Percentiles rank a stretch among this genome's conserved stretches.
phyloP scores from a whole-genome alignment of 2,113 vertebrate species.

The Marmota flaviventris region DNA sequence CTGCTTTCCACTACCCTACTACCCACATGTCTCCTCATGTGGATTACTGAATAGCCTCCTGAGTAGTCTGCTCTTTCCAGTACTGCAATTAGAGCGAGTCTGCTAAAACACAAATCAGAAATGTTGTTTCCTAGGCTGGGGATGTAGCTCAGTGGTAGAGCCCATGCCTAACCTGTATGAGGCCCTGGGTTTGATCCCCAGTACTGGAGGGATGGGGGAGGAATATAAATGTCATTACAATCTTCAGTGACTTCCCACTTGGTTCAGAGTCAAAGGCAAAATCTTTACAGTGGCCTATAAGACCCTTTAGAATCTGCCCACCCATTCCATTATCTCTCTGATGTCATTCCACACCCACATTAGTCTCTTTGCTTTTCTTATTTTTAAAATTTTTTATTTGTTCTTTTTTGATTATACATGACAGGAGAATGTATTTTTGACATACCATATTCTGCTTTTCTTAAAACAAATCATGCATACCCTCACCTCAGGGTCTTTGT shows the following conservation, averaged over 20 bases:
- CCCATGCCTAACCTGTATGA: background rate
- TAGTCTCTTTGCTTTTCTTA: background rate
- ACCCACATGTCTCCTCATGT: background rate
- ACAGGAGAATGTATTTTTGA: no score
- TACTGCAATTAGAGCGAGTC: background rate
- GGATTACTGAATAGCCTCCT: background rate
- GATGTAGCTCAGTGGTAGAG: background rate
- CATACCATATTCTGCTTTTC: no score
- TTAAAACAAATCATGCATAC: background rate
- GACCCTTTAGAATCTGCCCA: background rate
- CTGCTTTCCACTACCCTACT: background rate
- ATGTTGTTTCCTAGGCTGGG: background rate
- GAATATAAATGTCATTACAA: background rate
- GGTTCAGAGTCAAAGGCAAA: background rate
- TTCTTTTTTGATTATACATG: no score
- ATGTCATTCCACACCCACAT: background rate
- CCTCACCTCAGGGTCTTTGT: background rate
- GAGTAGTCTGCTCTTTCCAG: background rate
- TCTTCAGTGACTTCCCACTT: background rate
- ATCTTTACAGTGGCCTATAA: background rate
- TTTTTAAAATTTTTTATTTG: no score
- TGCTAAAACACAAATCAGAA: slow-evolving; percentile 18
- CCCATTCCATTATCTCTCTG: background rate
- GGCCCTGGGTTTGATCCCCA: background rate
- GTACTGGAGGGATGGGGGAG: background rate